Percentiles rank a stretch among this genome's conserved stretches.
phyloP scores from a whole-genome alignment of 2,797 vertebrate species.

The Karalla daura region DNA sequence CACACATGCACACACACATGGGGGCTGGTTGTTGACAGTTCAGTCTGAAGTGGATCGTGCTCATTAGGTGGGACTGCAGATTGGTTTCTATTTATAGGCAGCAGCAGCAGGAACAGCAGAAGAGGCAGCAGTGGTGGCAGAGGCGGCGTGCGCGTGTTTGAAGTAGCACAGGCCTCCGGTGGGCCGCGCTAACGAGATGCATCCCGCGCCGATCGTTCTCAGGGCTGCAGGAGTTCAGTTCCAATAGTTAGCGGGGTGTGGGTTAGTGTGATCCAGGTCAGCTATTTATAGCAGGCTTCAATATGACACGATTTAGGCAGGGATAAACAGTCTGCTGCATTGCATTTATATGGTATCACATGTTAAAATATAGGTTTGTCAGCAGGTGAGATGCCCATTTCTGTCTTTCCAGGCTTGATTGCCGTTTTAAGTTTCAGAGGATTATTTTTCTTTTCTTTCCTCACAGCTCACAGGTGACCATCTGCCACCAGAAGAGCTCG shows the following conservation, averaged over 20 bases:
- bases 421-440: background rate
- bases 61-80: constrained; percentile 73
- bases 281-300: constrained; percentile 19
- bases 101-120: constrained; percentile 34
- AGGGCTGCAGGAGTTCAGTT: constrained; percentile 29
- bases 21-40: constrained; percentile 58
- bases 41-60: constrained; percentile 60
- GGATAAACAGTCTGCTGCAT: background rate
- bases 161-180: constrained; percentile 72
- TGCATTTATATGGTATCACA: background rate
- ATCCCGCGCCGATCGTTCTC: constrained; percentile 39
- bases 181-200: constrained; percentile 62
- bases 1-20: constrained; percentile 23
- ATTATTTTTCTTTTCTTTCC: background rate
- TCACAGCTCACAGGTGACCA: background rate
- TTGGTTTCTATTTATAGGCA: constrained; percentile 73
- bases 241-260: constrained; percentile 28
- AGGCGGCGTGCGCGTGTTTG: constrained; percentile 51
- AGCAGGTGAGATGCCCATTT: background rate
- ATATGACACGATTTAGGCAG: background rate
- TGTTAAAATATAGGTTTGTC: background rate
- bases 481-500: background rate
- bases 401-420: background rate
- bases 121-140: background rate
- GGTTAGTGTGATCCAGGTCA: constrained; percentile 31